phyloP scores from a whole-genome alignment of 2,888 invertebrate genomes.

The Punctoribates punctum region DNA sequence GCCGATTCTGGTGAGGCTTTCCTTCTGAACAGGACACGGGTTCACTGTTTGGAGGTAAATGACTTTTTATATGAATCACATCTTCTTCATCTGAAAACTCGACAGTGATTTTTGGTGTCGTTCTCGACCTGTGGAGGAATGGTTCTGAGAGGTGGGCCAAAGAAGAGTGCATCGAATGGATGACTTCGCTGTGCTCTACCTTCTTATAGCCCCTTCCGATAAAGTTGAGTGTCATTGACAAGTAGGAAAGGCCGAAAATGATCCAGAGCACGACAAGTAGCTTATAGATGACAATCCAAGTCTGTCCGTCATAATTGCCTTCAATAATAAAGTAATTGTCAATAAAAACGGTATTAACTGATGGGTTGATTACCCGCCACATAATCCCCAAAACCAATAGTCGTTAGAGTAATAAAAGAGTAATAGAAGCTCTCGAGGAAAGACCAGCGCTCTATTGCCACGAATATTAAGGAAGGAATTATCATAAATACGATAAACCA shows the following conservation, averaged over 20 bases:
- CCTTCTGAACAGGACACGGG: background rate
- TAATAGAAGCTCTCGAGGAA: slow-evolving; percentile 80
- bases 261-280: slow-evolving; percentile 80
- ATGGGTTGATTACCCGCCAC: slow-evolving; percentile 60
- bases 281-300: slow-evolving; percentile 63
- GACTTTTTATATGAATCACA: background rate
- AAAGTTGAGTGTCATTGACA: slow-evolving; percentile 65
- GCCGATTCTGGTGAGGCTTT: background rate
- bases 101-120: background rate
- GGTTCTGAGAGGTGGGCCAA: background rate
- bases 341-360: background rate
- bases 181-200: slow-evolving; percentile 21
- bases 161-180: slow-evolving; percentile 14
- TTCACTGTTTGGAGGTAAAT: background rate
- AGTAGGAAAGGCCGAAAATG: slow-evolving; percentile 82
- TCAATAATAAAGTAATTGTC: background rate
- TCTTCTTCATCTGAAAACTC: background rate
- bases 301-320: slow-evolving; percentile 47
- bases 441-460: slow-evolving; percentile 78
- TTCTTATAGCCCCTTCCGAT: slow-evolving; percentile 45
- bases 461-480: slow-evolving; percentile 76
- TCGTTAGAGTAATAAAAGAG: slow-evolving; percentile 59
- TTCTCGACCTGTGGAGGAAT: background rate
- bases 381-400: slow-evolving; percentile 82
- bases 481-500: slow-evolving; percentile 82